Conservation (phyloP, 92 coral and sea anemone genomes). For the Meandrina meandrites region DNA sequence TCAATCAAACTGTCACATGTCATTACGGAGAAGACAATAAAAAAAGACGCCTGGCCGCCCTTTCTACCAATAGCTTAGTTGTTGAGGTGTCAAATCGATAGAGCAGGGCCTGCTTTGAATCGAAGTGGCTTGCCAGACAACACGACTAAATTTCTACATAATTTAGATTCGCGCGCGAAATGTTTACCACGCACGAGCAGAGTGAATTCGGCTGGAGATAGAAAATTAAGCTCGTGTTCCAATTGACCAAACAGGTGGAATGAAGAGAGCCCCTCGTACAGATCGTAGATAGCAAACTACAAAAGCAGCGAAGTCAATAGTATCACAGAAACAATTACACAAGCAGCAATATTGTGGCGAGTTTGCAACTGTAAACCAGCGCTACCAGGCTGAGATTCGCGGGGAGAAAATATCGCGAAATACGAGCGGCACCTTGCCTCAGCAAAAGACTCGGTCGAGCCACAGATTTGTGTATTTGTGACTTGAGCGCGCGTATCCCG, state of each 20-base stretch:
- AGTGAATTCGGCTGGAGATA: not conserved
- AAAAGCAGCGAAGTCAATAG: constrained; percentile 42
- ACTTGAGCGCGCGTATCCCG: constrained; percentile 54
- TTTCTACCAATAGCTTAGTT: constrained; percentile 92
- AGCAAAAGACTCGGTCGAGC: constrained; percentile 28
- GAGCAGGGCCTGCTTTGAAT: constrained; percentile 46
- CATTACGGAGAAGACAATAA: constrained; percentile 89
- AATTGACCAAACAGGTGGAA: constrained; percentile 43
- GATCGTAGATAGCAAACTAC: constrained; percentile 30
- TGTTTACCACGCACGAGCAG: constrained; percentile 22
- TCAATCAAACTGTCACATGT: constrained; percentile 99
- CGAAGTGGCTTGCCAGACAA: constrained; percentile 34
- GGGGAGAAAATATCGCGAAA: constrained; percentile 4
- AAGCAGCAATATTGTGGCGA: constrained; percentile 38
- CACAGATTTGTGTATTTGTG: constrained; percentile 34
- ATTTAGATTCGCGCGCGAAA: constrained; percentile 43
- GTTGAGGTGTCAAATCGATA: constrained; percentile 94
- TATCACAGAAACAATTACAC: constrained; percentile 37
- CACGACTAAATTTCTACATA: constrained; percentile 12
- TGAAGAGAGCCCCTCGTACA: constrained; percentile 27
- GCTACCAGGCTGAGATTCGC: constrained; percentile 3
- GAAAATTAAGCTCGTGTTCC: constrained; percentile 19
- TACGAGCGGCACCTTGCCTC: constrained; percentile 10
- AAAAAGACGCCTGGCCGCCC: constrained; percentile 89
- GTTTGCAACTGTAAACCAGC: constrained; percentile 27